phyloP scores from a whole-genome alignment of 2,797 vertebrate genomes.

The Neosilurus mollespiculum region DNA sequence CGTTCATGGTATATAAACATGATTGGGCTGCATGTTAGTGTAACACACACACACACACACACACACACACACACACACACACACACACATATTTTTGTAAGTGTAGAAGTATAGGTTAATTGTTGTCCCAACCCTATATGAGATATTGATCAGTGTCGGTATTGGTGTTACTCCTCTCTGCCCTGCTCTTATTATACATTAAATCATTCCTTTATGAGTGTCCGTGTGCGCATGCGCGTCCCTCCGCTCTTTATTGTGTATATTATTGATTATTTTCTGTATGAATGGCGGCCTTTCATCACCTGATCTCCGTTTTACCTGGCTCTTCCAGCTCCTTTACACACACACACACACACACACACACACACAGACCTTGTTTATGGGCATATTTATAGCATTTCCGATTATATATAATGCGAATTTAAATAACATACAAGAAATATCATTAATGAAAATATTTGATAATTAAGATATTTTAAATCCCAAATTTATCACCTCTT shows the following conservation, averaged over 20 bases:
- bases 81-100: background rate
- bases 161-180: constrained; percentile 27
- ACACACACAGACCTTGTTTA: background rate
- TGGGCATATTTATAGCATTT: background rate
- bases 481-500: background rate
- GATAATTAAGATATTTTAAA: no score
- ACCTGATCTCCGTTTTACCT: constrained; percentile 39
- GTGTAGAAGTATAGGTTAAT: background rate
- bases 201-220: constrained; percentile 26
- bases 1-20: background rate
- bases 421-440: background rate
- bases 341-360: constrained; percentile 1
- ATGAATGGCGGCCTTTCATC: constrained; percentile 49
- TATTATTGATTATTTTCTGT: constrained; percentile 51
- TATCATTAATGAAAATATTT: background rate
- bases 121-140: constrained; percentile 1
- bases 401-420: background rate
- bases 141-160: constrained; percentile 27
- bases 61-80: no score
- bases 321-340: background rate
- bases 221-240: constrained; percentile 25
- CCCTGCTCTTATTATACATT: constrained; percentile 37
- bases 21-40: no score
- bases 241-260: constrained; percentile 53
- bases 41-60: no score